Percentiles rank a stretch among this genome's conserved stretches.
Conservation (phyloP, 2,113 vertebrate species). For the Apteryx owenii region DNA sequence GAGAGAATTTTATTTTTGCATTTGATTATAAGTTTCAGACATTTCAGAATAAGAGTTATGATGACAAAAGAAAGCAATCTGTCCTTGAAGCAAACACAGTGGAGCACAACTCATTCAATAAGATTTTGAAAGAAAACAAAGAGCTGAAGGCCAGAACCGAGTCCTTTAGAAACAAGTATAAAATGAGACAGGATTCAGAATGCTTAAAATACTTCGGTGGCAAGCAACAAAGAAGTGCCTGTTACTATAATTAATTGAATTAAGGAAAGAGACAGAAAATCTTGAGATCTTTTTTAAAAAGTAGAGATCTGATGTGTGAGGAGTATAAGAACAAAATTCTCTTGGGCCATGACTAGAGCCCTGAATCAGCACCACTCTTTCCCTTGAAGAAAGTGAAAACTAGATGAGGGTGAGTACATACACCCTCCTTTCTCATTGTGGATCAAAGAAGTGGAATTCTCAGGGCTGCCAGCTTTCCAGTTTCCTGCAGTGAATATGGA, state of each 20-base stretch:
- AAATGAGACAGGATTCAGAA: neutral
- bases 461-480: neutral
- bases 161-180: conserved; percentile 41
- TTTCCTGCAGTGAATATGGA: conserved; percentile 11
- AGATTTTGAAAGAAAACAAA: conserved; percentile 66
- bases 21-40: neutral
- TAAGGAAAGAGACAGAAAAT: conserved; percentile 14
- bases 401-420: neutral
- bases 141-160: conserved; percentile 46
- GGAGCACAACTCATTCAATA: neutral
- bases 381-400: conserved; percentile 46
- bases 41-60: conserved; percentile 8
- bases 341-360: neutral
- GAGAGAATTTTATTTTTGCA: neutral
- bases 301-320: neutral
- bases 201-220: conserved; percentile 33
- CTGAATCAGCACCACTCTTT: conserved; percentile 37
- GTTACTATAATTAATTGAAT: conserved; percentile 12
- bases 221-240: conserved; percentile 10
- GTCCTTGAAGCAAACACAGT: conserved; percentile 24
- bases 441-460: conserved; percentile 57
- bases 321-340: conserved; percentile 2
- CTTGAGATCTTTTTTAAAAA: neutral
- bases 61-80: neutral
- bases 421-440: conserved; percentile 22